A percentile compares a stretch with the other conserved stretches of the same genome.
phyloP scores from a whole-genome alignment of 37 sponge, comb jelly and placozoan species.

The Agelas oroides region DNA sequence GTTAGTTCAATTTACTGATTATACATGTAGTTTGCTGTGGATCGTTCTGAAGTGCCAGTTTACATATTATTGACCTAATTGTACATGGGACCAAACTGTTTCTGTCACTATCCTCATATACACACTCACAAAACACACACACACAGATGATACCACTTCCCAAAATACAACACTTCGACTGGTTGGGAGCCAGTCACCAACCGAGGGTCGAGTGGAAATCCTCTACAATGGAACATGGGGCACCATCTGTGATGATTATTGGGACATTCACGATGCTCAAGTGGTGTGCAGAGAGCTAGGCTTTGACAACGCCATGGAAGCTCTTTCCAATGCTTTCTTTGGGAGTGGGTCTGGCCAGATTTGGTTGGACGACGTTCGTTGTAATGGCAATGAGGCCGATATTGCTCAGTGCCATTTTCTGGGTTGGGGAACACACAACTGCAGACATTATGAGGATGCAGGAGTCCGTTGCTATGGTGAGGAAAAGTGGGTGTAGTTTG shows the following conservation, averaged over 20 bases:
- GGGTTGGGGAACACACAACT: conserved; percentile 59
- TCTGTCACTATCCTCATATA: neutral
- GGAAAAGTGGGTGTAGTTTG: neutral
- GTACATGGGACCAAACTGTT: neutral
- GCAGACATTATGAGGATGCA: conserved; percentile 61
- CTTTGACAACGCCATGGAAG: conserved; percentile 34
- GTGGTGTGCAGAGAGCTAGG: conserved; percentile 76
- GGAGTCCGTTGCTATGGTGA: conserved; percentile 72
- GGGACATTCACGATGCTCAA: conserved; percentile 28
- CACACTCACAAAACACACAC: conserved; percentile 5
- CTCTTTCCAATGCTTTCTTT: conserved; percentile 46
- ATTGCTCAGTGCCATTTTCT: conserved; percentile 33
- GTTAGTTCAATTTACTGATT: neutral
- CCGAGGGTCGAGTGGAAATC: conserved; percentile 60
- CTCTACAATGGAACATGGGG: conserved; percentile 53
- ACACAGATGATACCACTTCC: conserved; percentile 8
- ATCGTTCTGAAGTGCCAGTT: too few species aligned
- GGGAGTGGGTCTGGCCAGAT: conserved; percentile 66
- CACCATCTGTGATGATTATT: conserved; percentile 69
- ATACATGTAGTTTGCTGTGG: too few species aligned
- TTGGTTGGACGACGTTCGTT: conserved; percentile 63
- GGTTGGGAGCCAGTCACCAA: conserved; percentile 22
- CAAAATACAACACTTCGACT: conserved; percentile 27
- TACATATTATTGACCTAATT: neutral
- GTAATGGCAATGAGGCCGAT: conserved; percentile 61